Percentiles rank a stretch among this genome's conserved stretches.
These are phyloP conservation scores for fruit fly (Drosophila melanogaster) DNA, from an alignment of 1,140 invertebrate species.

Conservation along the genomic window Release_6_plus_ISO1_MT NT_037436.4:1134001-1134500, in stretches of 20 bases:
- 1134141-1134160: no score
- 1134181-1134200: no score
- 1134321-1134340: slow-evolving; percentile 32
- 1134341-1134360: slow-evolving; percentile 71
- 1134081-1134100: neutral
- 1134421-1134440: slow-evolving; percentile 20
- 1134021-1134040: slow-evolving; percentile 42
- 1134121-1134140: no score
- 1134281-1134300: slow-evolving; percentile 8
- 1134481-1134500: slow-evolving; percentile 72
- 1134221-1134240: neutral
- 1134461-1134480: slow-evolving; percentile 25
- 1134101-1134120: no score
- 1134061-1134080: neutral
- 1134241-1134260: neutral
- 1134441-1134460: neutral
- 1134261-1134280: neutral
- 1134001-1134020: slow-evolving; percentile 56
- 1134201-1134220: no score
- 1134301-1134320: slow-evolving; percentile 51
- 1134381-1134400: slow-evolving; percentile 76
- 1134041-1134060: slow-evolving; percentile 31
- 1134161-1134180: no score
- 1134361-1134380: slow-evolving; percentile 80
- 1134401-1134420: slow-evolving; percentile 41